These are phyloP conservation scores for Dipodomys stephensi DNA, from an alignment of 2,113 vertebrate genomes.

Conservation along the genomic window DNA sequence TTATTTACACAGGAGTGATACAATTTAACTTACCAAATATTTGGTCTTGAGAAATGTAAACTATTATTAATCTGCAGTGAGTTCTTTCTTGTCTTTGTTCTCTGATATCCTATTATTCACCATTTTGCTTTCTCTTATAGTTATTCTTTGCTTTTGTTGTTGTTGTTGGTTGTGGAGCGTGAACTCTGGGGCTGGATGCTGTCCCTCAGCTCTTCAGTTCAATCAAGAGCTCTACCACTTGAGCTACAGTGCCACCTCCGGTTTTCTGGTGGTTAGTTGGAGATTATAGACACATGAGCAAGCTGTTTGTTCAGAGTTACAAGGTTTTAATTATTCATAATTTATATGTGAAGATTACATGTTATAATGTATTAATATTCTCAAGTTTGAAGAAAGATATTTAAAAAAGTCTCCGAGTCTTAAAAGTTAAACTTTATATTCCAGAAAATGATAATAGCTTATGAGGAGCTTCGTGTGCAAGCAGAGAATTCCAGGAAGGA, in stretches of 20 bases:
- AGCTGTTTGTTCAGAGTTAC: too few species aligned
- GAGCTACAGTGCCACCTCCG: too few species aligned
- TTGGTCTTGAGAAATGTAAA: slow-evolving; percentile 47
- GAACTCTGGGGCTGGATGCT: too few species aligned
- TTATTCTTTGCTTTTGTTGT: slow-evolving; percentile 9
- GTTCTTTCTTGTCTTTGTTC: slow-evolving; percentile 13
- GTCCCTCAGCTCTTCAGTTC: too few species aligned
- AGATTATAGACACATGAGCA: neutral
- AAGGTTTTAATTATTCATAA: neutral
- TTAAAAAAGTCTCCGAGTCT: slow-evolving; percentile 50
- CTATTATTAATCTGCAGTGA: slow-evolving; percentile 34
- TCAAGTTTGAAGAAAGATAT: slow-evolving; percentile 31
- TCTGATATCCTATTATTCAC: neutral
- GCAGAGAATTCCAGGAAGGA: slow-evolving; percentile 91
- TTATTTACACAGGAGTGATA: slow-evolving; percentile 18
- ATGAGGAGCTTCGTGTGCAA: slow-evolving; percentile 91
- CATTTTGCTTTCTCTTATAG: slow-evolving; percentile 7
- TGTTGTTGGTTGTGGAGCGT: too few species aligned
- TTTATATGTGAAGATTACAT: slow-evolving; percentile 27
- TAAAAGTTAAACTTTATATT: slow-evolving; percentile 77
- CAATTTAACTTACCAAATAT: slow-evolving; percentile 44
- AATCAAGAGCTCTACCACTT: too few species aligned
- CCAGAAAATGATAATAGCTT: slow-evolving; percentile 91
- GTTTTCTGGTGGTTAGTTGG: too few species aligned
- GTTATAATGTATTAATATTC: slow-evolving; percentile 53